Base-by-base conservation (phyloP, 53 echinoderm and acorn worm species). In the Holothuria scabra region DNA sequence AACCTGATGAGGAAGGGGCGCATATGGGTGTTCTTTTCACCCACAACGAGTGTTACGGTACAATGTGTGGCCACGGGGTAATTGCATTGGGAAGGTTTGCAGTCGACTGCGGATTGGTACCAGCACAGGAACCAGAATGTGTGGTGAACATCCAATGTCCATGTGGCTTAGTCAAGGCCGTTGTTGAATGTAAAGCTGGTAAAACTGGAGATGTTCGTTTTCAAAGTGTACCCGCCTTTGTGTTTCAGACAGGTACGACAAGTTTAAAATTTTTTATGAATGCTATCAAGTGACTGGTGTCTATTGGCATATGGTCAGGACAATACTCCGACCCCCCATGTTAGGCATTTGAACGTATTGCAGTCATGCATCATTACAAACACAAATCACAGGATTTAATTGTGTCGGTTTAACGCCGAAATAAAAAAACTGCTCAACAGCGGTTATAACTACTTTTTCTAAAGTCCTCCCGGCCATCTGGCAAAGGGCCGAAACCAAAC, bases 201-300 rank as follows among this genome's bases (percentile, higher is more conserved):
- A 74, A 38, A 21, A 74, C 75, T 5, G 95, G 93, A 3, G 25
- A 38, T 46, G 85, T 89, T 14, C 32, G 91, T 37, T 95, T 95
- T 84, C 69, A 89, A 60, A 93, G 95, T 83, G 93, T 91, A 13
- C 91, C 93, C 9, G 89, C 95, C 10, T 95, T 95, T 91, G 91
- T 81, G 29, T 86, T 88, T 75, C 86, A 75, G 12, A 82, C 72
- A 67, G 92, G 95, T 95, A 79, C 33, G 75, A 32, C 34, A 41
- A 41, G 41, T 41, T 10, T 41, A n/a, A n/a, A n/a, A n/a, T n/a
- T n/a, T n/a, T n/a, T n/a, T n/a, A n/a, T n/a, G n/a, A n/a, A n/a
- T n/a, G n/a, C n/a, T n/a, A n/a, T n/a, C n/a, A n/a, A n/a, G n/a
- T n/a, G n/a, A n/a, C n/a, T n/a, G n/a, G n/a, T n/a, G n/a, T n/a